A percentile compares a stretch with the other conserved stretches of the same genome.
Evolutionary conservation across 2,113 vertebrate genomes (phyloP).

Genomic region (Steatornis caripensis): DNA sequence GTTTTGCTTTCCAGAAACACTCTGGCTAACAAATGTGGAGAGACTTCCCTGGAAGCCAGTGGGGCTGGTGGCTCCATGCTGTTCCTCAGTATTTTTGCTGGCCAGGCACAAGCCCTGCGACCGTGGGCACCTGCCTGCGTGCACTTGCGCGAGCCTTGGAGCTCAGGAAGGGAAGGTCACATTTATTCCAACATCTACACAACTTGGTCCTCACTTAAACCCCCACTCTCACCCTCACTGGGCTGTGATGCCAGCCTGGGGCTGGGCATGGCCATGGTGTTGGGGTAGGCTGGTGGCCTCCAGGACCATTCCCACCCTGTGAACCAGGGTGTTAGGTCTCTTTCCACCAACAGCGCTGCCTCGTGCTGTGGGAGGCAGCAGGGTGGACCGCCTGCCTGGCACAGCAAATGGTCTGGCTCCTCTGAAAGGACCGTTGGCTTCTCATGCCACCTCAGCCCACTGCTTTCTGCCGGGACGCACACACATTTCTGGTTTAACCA

Average conservation of each 20-base stretch:
- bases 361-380: fast-evolving
- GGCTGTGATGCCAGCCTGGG: not conserved
- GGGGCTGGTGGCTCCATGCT: not conserved
- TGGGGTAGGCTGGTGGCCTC: not conserved
- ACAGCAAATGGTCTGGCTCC: not conserved
- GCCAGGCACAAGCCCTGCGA: not conserved
- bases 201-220: not conserved
- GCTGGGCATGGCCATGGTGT: fast-evolving
- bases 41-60: not conserved
- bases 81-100: not conserved
- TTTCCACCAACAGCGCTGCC: fast-evolving
- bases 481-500: fast-evolving
- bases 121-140: not conserved
- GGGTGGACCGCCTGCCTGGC: too few species aligned
- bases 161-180: not conserved
- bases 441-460: not conserved
- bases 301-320: fast-evolving
- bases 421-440: not conserved
- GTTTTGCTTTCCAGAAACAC: not conserved
- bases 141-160: not conserved
- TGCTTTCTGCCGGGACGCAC: not conserved
- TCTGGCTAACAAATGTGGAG: not conserved
- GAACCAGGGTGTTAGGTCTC: not conserved
- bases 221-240: not conserved
- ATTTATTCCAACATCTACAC: not conserved